phyloP scores from a whole-genome alignment of 2,113 vertebrate genomes.

The Mandrillus leucophaeus region DNA sequence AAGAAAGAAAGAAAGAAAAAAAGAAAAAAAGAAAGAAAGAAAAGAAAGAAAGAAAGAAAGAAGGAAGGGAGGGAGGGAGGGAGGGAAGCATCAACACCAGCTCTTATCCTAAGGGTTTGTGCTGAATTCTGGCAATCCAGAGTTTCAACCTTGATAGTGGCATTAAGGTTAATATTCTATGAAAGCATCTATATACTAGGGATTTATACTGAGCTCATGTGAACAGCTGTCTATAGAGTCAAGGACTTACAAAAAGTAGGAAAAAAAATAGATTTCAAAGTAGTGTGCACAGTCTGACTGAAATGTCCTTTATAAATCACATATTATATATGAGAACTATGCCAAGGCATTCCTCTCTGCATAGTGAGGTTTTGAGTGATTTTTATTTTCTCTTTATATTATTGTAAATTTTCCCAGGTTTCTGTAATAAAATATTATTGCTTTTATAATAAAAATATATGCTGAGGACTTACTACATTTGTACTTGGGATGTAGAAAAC shows the following conservation, averaged over 20 bases:
- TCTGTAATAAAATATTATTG: neutral
- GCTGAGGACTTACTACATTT: neutral
- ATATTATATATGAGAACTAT: neutral
- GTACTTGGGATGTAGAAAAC: neutral
- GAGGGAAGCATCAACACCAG: neutral
- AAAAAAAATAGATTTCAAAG: neutral
- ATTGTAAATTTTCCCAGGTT: neutral
- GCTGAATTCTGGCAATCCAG: neutral
- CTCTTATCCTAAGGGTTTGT: neutral
- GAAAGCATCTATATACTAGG: neutral
- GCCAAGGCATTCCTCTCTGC: neutral
- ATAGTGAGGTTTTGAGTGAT: neutral
- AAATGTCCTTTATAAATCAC: neutral
- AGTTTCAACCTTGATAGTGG: neutral
- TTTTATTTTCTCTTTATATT: neutral
- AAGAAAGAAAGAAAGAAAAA: too few species aligned
- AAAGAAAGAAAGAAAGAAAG: rapidly evolving
- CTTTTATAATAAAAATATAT: neutral
- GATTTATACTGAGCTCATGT: neutral
- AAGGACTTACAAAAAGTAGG: neutral
- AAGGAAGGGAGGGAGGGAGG: rapidly evolving
- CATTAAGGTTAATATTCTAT: neutral
- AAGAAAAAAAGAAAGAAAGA: rapidly evolving
- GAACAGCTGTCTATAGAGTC: neutral
- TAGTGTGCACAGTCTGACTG: neutral